Evolutionary conservation across 1,140 invertebrate genomes (phyloP), one percentile per base, ranked within the genome.

Genomic region (Brachionus asplanchnoidis): DNA sequence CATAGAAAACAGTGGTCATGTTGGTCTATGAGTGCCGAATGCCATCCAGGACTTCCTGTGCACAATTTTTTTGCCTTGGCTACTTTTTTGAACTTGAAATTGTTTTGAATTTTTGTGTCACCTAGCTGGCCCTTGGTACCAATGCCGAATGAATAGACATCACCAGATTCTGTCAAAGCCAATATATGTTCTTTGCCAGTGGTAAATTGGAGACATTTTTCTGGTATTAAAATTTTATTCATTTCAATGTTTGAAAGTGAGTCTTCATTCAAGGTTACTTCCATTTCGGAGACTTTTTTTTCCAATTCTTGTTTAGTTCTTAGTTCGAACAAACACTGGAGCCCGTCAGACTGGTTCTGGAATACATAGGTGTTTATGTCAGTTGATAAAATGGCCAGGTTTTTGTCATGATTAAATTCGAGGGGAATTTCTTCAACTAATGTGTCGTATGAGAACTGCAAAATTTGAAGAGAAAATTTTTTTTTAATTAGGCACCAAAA

Each of bases 121-220:
- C 89, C 89, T 90, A 85, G n/a, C 91, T 98, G 97, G 1, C 97
- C 97, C 91, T 98, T 96, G 2, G 95, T 94, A 20, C 96, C 94
- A 93, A 95, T 95, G 1, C 97, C 97, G 91, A 95, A 98, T 11
- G 93, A 92, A 88, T 93, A 97, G 2, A 98, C 93, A 87, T 93
- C 90, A 26, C 96, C 96, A 53, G 92, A 89, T 88, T 93, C 92
- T 85, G 94, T 95, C 46, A 97, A 87, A 85, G 96, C 93, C 86
- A 97, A 90, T 86, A 94, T 95, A 88, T 89, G 93, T 91, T 97
- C 95, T 89, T 96, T 95, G 7, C 96, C 96, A 90, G 94, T 95
- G 86, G 93, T 91, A 3, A 96, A 91, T 88, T 93, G 89, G 5
- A 79, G 73, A 40, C 87, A 23, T 14, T 78, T 84, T 60, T 68